Base-by-base conservation (phyloP, 2,888 invertebrate species). In the Rhaphigaster nebulosa region DNA sequence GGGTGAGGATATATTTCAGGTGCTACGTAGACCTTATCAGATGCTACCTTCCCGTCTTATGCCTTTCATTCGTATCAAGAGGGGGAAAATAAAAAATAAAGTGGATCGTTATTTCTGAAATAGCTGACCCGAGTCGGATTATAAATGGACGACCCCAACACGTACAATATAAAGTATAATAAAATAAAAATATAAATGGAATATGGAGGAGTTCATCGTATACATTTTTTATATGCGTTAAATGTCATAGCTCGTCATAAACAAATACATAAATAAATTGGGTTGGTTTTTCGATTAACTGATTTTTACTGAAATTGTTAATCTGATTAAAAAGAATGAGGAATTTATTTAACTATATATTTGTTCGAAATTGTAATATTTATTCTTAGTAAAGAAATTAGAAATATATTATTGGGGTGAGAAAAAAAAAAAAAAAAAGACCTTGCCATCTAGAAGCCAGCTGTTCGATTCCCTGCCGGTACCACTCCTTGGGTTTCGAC, bases 21-120 rank as follows among this genome's bases (percentile, higher is more conserved):
- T 70, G 70, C 29, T 70, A 34, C 60, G n/a, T n/a, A 60, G 60
- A n/a, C 70, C 70, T 70, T 70, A 70, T 70, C 70, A 18, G 70
- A 70, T 70, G 34, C 34, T 70, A 18, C 70, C 70, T 70, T 34
- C 70, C 34, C 34, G 18, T 18, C 34, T 70, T 34, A 34, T 70
- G 70, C 70, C 70, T 34, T 18, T 70, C 70, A 70, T 70, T 70
- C 70, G 8, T 70, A 70, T 34, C 70, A 34, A 34, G n/a, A 65
- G 29, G 70, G 13, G 8, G n/a, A 26, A 70, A 70, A 34, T 34
- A 70, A 70, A 70, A 70, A 70, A 70, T 70, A 70, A 70, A 70
- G 5, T 34, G 18, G 20, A 18, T 2, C 29, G 70, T 70, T 70
- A 70, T 70, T 70, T 70, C 34, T 18, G 34, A 20, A 70, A 70